These are phyloP conservation scores for Temnothorax ravouxi DNA, from an alignment of 2,888 invertebrate genomes.

Conservation along the genomic window DNA sequence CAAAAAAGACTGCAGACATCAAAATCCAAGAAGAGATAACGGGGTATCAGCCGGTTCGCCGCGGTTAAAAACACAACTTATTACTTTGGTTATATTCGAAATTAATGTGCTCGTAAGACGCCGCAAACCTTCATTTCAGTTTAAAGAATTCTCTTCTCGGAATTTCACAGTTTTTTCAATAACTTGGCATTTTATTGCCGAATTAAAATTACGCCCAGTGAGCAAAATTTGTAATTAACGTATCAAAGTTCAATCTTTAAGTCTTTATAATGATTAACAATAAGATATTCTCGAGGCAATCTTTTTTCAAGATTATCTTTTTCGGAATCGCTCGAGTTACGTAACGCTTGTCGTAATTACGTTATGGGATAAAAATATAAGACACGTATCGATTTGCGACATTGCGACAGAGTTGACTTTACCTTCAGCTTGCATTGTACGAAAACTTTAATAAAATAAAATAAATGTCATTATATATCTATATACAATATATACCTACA, in stretches of 20 bases:
- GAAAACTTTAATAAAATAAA: slow-evolving; percentile 21
- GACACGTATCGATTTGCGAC: neutral
- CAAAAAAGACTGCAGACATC: neutral
- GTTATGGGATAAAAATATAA: neutral
- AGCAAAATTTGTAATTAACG: slow-evolving; percentile 5
- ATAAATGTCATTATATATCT: neutral
- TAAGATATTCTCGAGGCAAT: neutral
- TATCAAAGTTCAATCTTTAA: neutral
- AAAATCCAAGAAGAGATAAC: too few relatives aligned
- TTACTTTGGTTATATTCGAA: neutral
- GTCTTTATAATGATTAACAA: too few relatives aligned
- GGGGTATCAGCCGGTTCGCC: too few relatives aligned
- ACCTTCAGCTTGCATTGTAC: neutral
- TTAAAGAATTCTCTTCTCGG: neutral
- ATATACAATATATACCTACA: neutral
- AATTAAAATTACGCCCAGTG: neutral
- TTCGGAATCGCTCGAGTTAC: neutral
- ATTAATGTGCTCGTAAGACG: neutral
- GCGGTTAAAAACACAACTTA: neutral
- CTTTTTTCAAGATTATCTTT: neutral
- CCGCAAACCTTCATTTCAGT: neutral
- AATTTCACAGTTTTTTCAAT: neutral
- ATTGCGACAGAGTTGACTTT: neutral
- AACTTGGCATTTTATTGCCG: neutral
- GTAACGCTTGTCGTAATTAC: slow-evolving; percentile 8